Evolutionary conservation across 2,797 vertebrate species (phyloP).

Genomic region (Spinibarbus caldwelli): DNA sequence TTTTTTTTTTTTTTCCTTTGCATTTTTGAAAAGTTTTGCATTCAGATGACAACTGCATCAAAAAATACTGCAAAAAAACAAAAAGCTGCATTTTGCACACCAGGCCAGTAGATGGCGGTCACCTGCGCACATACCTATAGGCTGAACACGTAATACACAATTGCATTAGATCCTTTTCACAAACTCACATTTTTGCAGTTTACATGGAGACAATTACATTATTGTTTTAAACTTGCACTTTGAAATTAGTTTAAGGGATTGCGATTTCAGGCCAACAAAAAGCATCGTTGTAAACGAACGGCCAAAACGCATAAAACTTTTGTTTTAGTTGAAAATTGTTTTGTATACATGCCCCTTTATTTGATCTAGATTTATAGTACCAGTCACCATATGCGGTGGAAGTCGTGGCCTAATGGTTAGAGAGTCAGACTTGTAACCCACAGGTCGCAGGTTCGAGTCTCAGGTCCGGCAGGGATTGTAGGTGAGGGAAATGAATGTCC

Average conservation of each 20-base stretch:
- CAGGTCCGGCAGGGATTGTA: no score
- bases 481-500: no score
- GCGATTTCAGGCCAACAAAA: background rate
- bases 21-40: no score
- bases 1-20: no score
- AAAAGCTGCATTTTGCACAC: no score
- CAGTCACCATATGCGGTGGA: no score
- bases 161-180: background rate
- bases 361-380: background rate
- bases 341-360: background rate
- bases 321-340: background rate
- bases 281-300: background rate
- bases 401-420: no score
- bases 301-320: background rate
- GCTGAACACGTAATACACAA: background rate
- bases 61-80: no score
- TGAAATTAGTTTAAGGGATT: no score
- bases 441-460: no score
- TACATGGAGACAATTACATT: background rate
- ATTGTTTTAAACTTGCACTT: no score
- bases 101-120: background rate
- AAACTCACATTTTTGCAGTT: background rate
- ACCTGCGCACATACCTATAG: background rate
- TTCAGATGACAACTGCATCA: background rate
- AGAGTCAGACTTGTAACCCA: no score